Conservation (phyloP, 2,797 vertebrate species). For the Poecilia velifera region DNA sequence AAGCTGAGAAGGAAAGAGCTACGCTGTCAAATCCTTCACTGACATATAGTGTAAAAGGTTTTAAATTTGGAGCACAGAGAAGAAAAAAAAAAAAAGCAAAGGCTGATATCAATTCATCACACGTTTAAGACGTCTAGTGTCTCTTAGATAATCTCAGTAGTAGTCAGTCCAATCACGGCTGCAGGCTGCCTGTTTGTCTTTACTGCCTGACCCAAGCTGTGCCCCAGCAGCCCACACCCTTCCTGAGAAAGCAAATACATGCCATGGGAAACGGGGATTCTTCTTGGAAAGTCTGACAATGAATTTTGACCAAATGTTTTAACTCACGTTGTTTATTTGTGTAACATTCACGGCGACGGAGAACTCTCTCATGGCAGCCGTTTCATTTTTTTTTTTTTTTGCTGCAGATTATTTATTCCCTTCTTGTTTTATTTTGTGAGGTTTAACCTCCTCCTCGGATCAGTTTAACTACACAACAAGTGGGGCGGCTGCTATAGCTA, state of each 20-base stretch:
- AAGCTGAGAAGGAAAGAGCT: slow-evolving; percentile 4
- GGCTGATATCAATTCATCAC: not conserved
- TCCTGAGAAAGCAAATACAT: slow-evolving; percentile 73
- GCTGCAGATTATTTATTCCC: slow-evolving; percentile 30
- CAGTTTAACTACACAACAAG: slow-evolving; percentile 45
- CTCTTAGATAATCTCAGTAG: not conserved
- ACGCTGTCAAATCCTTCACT: not conserved
- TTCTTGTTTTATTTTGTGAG: slow-evolving; percentile 42
- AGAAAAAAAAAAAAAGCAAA: not conserved
- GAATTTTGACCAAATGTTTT: slow-evolving; percentile 23
- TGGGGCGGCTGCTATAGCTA: slow-evolving; percentile 53
- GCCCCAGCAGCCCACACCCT: slow-evolving; percentile 48
- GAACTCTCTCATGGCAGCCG: slow-evolving; percentile 24
- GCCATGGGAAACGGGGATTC: slow-evolving; percentile 46
- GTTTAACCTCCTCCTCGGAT: slow-evolving; percentile 43
- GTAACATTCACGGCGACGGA: slow-evolving; percentile 20
- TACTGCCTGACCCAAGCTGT: slow-evolving; percentile 26
- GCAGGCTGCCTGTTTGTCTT: slow-evolving; percentile 22
- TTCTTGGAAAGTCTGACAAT: slow-evolving; percentile 43
- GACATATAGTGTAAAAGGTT: not conserved
- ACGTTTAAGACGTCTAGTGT: not conserved
- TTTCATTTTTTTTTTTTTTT: slow-evolving; percentile 38
- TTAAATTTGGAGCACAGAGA: not conserved
- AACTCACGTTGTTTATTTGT: slow-evolving; percentile 15
- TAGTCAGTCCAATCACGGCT: not conserved